Evolutionary conservation across 1,140 invertebrate species (phyloP), one percentile per base, ranked within the genome.

Genomic region (Himalopsyche phryganea): DNA sequence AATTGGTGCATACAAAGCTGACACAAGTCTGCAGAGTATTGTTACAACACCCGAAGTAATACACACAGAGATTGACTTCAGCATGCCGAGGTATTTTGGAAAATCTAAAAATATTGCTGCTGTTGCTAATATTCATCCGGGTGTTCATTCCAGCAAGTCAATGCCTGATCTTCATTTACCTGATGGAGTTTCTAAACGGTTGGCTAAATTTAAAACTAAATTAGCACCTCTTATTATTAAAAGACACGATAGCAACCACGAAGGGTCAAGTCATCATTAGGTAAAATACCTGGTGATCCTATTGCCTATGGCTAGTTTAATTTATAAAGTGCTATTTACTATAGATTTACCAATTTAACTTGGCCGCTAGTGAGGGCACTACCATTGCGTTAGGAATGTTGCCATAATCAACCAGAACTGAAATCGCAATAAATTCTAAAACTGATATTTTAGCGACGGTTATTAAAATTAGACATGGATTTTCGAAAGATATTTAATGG

Each of bases 61-160:
- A 67, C 68, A 71, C 35, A 67, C 72, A 40, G 69, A 72, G 50
- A 71, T 71, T 19, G 76, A 78, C 46, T 77, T 69, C 36, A 77
- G 76, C 50, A 78, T 78, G 76, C 76, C 76, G 0, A 69, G 76
- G 45, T 78, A 78, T 65, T 78, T 76, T 42, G 69, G 75, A 1
- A 60, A 51, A 46, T n/a, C 40, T 10, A 64, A 50, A 28, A 48
- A 50, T 10, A 65, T 60, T 9, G 45, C 50, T 9, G 61, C 66
- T 1, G 40, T 67, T 0, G 20, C 63, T 0, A 70, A 69, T 38
- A 58, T 61, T 1, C 68, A 72, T 32, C 64, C 65, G 15, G 62
- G 70, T 2, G 69, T 75, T 1, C 71, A 75, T 36, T 71, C 76
- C 49, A 77, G 75, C 45, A 79, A 76, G 49, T 77, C 75, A 4